Percentiles rank a stretch among this genome's conserved stretches.
Evolutionary conservation across 2,888 invertebrate genomes (phyloP).

Genomic region (Bombylius major): DNA sequence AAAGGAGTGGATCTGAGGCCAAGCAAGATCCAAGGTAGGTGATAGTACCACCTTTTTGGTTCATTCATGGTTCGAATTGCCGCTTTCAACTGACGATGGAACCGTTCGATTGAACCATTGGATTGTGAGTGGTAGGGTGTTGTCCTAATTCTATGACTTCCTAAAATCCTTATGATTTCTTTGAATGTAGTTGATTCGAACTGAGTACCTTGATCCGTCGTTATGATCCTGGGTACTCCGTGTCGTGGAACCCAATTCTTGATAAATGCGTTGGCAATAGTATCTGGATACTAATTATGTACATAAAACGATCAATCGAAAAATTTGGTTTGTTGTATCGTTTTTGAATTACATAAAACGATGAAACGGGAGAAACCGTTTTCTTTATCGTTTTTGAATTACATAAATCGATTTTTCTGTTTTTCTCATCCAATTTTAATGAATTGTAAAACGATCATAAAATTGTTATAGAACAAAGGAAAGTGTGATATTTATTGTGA

Average conservation of each 20-base stretch:
- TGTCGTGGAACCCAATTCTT: neutral
- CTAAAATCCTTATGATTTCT: slow-evolving; percentile 1
- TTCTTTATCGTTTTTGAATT: no score
- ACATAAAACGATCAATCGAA: no score
- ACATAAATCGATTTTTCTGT: no score
- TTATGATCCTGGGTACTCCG: slow-evolving; percentile 7
- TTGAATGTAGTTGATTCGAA: slow-evolving; percentile 19
- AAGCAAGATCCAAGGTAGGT: neutral
- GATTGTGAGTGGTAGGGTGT: neutral
- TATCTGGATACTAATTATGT: neutral
- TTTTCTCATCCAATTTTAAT: no score
- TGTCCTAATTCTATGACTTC: neutral
- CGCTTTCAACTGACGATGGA: neutral
- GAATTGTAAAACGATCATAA: no score
- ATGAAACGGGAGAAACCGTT: no score
- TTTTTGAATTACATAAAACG: no score
- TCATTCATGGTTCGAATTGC: neutral
- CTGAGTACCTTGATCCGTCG: slow-evolving; percentile 19
- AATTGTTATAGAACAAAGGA: no score
- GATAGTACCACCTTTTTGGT: neutral
- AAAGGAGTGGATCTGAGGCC: neutral
- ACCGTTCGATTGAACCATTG: neutral
- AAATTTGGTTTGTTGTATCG: no score
- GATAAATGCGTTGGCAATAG: neutral
- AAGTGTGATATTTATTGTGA: no score